These are phyloP conservation scores for Campopleginae sp. DNA, from an alignment of 2,888 invertebrate genomes.

Conservation along the genomic window DNA sequence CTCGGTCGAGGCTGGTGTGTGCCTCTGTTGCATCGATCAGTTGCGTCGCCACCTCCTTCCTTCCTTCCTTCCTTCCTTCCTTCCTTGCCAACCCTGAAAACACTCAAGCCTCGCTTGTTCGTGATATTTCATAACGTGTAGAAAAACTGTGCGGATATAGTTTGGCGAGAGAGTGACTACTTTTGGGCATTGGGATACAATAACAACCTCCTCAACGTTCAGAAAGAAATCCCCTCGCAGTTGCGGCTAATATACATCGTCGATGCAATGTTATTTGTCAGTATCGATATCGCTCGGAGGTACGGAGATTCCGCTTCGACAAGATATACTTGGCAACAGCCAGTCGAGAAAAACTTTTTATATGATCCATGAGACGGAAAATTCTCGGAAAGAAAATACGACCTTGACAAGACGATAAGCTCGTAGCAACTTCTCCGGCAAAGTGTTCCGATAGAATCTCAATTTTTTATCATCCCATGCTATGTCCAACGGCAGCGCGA, in stretches of 20 bases:
- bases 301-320: slow-evolving; percentile 18
- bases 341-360: slow-evolving; percentile 41
- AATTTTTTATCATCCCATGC: background rate
- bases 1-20: slow-evolving; percentile 70
- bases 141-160: slow-evolving; percentile 22
- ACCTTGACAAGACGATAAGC: slow-evolving; percentile 58
- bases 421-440: background rate
- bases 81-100: slow-evolving; percentile 69
- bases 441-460: slow-evolving; percentile 50
- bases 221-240: background rate
- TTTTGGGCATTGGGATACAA: slow-evolving; percentile 17
- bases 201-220: slow-evolving; percentile 24
- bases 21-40: slow-evolving; percentile 83
- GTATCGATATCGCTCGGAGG: slow-evolving; percentile 44
- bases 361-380: slow-evolving; percentile 24
- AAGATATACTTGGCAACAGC: slow-evolving; percentile 21
- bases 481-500: background rate
- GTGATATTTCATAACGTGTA: background rate
- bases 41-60: slow-evolving; percentile 78
- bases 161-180: slow-evolving; percentile 11
- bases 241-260: background rate
- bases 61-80: slow-evolving; percentile 61
- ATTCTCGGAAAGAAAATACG: slow-evolving; percentile 16
- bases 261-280: slow-evolving; percentile 42
- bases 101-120: slow-evolving; percentile 22